A percentile compares a stretch with the other conserved stretches of the same genome.
Conservation (phyloP, 30 jellyfish, hydroid and myxozoan genomes). For the Chrysaora quinquecirrha region DNA sequence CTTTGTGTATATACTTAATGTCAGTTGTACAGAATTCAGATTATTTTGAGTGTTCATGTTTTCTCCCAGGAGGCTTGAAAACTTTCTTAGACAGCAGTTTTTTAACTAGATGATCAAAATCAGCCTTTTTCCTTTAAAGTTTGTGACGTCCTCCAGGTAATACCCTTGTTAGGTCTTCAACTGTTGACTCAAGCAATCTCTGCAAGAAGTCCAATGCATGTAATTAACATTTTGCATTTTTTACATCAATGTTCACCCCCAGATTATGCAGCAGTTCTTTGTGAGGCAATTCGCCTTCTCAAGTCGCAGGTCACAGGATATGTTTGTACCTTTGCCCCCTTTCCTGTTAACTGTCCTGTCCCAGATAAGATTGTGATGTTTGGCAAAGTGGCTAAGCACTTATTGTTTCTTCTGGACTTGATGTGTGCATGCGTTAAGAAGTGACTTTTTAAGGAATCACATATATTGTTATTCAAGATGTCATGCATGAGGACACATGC, state of each 20-base stretch:
- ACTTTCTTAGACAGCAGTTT: constrained; percentile 4
- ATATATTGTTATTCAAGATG: no score
- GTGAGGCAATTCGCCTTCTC: constrained; percentile 5
- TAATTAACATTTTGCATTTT: constrained; percentile 15
- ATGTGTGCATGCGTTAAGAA: constrained; percentile 18
- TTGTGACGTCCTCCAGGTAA: constrained; percentile 10
- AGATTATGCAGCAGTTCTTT: constrained; percentile 20
- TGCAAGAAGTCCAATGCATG: constrained; percentile 14
- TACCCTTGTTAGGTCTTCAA: neutral
- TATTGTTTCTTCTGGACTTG: no score
- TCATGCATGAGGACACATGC: no score
- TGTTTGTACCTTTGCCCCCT: constrained; percentile 30
- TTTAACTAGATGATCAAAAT: neutral
- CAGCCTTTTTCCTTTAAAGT: constrained; percentile 8
- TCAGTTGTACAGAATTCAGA: neutral
- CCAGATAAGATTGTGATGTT: no score
- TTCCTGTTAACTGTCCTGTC: constrained; percentile 38
- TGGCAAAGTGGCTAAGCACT: no score
- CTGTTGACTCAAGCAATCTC: neutral
- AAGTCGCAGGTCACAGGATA: no score
- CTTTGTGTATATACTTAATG: neutral
- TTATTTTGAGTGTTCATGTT: neutral
- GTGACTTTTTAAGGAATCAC: no score
- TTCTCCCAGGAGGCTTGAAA: constrained; percentile 7
- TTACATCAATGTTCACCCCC: constrained; percentile 16